Base-by-base conservation (phyloP, 2,113 vertebrate species). In the Psettodes erumei region DNA sequence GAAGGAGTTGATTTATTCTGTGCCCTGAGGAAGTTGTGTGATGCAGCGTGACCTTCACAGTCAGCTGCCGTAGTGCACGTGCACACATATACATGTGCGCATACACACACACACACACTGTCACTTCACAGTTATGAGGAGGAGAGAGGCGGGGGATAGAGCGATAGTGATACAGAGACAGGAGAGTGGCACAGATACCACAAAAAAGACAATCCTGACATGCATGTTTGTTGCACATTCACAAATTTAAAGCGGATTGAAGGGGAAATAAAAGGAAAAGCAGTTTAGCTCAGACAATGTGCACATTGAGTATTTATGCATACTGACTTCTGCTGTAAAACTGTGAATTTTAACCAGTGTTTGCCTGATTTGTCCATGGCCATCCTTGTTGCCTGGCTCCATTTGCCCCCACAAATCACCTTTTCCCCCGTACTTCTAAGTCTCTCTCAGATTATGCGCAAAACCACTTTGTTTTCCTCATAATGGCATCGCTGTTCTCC, bases 1-100 rank as follows among this genome's bases (percentile, higher is more conserved):
- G 69, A 89, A 94, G 94, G 94, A 96, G 96, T 96, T 98, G 96
- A 99, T 98, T 98, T 98, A 98, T 99, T 98, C 96, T 94, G 95
- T 96, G 96, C 96, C 96, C 96, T 30, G 95, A 98, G 97, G 96
- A 97, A 98, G 97, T 97, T 97, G 95, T 97, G 95, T 97, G 95
- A 96, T 94, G 90, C 97, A 96, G 95, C 85, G 91, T 97, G 97
- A 98, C 97, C 97, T 99, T 99, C 96, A 97, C 95, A 97, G 95
- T 95, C 91, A 93, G 90, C 90, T 91, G 87, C 88, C 72, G 75
- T 82, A 91, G 94, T 58, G 71, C 69, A 51, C 61, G 32, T 38
- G 28, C 68, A 37, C 70, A 25, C 47, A 28, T 75, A 58, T 30
- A 51, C 83, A 75, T 61, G 19, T 28, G 42, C 32, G 62, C 59